Conservation (phyloP, 2,888 invertebrate species). For the Octonoba sinensis region DNA sequence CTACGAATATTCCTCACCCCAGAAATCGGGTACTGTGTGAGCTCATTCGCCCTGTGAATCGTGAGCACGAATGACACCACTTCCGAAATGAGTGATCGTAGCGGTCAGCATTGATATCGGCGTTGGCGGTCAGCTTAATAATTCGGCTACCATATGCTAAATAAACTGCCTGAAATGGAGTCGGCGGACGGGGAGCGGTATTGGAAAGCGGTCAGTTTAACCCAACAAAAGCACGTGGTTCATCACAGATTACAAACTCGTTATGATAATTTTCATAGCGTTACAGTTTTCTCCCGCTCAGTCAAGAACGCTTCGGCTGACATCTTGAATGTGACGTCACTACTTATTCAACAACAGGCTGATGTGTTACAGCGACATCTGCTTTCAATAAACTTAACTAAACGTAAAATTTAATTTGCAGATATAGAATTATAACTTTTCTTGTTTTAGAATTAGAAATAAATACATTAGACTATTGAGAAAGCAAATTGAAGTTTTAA, state of each 20-base stretch:
- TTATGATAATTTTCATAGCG: constrained; percentile 50
- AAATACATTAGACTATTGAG: too few species aligned
- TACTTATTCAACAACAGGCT: neutral
- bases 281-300: constrained; percentile 26
- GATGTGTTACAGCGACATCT: too few species aligned
- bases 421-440: too few species aligned
- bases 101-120: constrained; percentile 32
- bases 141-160: constrained; percentile 31
- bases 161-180: neutral
- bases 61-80: constrained; percentile 34
- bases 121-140: neutral
- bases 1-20: neutral
- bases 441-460: too few species aligned
- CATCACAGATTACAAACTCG: constrained; percentile 50
- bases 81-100: constrained; percentile 36
- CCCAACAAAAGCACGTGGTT: constrained; percentile 51
- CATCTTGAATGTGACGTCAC: constrained; percentile 55
- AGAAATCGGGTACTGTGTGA: constrained; percentile 16
- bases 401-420: too few species aligned
- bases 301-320: constrained; percentile 49
- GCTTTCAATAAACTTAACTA: too few species aligned
- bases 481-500: too few species aligned
- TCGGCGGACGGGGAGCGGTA: constrained; percentile 20
- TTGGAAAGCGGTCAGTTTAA: constrained; percentile 27
- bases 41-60: constrained; percentile 41